A percentile compares a stretch with the other conserved stretches of the same genome.
phyloP scores from a whole-genome alignment of 2,888 invertebrate species.

The Trachelus troglodyta region DNA sequence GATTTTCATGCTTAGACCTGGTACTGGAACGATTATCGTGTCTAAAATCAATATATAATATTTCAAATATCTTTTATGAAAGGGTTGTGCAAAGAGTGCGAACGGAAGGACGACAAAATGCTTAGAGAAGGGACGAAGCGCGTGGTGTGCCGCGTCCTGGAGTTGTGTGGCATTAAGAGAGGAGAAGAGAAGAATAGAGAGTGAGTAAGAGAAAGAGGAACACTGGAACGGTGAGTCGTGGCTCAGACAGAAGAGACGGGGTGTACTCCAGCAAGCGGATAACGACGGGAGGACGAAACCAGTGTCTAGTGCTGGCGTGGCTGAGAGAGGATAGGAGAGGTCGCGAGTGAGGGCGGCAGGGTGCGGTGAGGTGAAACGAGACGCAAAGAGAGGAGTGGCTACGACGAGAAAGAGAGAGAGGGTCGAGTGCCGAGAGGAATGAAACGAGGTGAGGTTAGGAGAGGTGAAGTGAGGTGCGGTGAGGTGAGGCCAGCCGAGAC shows the following conservation, averaged over 20 bases:
- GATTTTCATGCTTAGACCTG: neutral
- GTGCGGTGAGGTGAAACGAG: constrained; percentile 12
- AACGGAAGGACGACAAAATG: neutral
- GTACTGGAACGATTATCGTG: neutral
- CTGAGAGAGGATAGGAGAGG: constrained; percentile 7
- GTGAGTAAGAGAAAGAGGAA: constrained; percentile 8
- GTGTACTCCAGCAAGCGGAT: neutral
- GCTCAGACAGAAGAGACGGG: constrained; percentile 1
- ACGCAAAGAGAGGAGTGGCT: neutral
- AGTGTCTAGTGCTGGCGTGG: constrained; percentile 10
- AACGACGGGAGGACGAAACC: constrained; percentile 18
- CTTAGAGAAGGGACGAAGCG: neutral
- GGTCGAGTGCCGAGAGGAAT: constrained; percentile 26
- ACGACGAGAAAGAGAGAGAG: constrained; percentile 20
- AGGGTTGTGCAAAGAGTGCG: neutral
- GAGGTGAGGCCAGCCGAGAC: neutral
- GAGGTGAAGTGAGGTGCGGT: constrained; percentile 7
- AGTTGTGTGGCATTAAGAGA: neutral
- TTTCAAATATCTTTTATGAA: neutral
- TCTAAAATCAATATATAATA: neutral
- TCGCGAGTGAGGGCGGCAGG: constrained; percentile 19
- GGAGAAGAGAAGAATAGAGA: constrained; percentile 5
- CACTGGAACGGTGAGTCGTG: constrained; percentile 6
- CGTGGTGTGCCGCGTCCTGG: neutral
- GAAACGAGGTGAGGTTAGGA: constrained; percentile 22